phyloP scores from a whole-genome alignment of 1,140 invertebrate genomes.

The Coenobita brevimanus region DNA sequence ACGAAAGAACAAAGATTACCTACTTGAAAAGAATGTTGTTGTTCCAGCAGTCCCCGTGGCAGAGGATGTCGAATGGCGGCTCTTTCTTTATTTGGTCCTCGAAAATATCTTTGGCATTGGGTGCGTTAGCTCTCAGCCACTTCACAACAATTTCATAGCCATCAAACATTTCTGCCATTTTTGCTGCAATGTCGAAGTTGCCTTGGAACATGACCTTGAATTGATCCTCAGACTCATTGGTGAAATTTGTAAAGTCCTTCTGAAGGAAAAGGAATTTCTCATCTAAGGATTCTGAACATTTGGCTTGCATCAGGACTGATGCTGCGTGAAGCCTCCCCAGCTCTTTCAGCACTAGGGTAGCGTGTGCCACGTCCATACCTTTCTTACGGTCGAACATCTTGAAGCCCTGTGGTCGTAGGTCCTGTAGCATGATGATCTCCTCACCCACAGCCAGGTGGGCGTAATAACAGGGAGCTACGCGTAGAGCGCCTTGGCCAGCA shows the following conservation, averaged over 20 bases:
- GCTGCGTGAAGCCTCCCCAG: constrained; percentile 55
- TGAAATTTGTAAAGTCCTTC: constrained; percentile 18
- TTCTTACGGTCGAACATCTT: constrained; percentile 41
- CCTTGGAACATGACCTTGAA: neutral
- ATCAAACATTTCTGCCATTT: constrained; percentile 19
- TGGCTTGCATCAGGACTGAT: neutral
- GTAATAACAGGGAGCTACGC: neutral
- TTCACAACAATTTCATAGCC: constrained; percentile 23
- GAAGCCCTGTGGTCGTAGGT: constrained; percentile 51
- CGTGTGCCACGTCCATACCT: constrained; percentile 46
- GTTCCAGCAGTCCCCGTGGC: constrained; percentile 46
- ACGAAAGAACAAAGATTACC: neutral
- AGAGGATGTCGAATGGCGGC: neutral
- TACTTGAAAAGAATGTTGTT: constrained; percentile 50
- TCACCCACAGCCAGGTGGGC: neutral
- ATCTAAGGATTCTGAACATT: neutral
- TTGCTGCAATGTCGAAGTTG: neutral
- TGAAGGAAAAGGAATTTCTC: constrained; percentile 23
- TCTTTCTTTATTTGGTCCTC: neutral
- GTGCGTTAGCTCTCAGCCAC: constrained; percentile 2
- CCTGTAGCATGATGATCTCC: constrained; percentile 40
- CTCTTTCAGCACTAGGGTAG: constrained; percentile 31
- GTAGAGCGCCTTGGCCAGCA: constrained; percentile 9
- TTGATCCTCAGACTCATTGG: neutral
- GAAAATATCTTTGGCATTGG: neutral